These are phyloP conservation scores for Leptoclinus maculatus DNA, from an alignment of 2,797 vertebrate genomes.

Conservation along the genomic window DNA sequence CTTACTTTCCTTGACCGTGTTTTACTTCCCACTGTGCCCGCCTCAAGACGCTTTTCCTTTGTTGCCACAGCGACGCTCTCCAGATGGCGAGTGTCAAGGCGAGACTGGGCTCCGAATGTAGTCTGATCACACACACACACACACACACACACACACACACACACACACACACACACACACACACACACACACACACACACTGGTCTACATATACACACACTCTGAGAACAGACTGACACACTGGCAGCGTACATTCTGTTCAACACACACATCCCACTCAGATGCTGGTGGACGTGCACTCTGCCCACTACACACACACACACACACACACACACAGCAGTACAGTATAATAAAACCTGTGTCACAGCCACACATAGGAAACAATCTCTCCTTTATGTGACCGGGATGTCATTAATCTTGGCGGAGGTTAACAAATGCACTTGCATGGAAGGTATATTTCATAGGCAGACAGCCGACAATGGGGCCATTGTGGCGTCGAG, in stretches of 20 bases:
- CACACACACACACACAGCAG: slow-evolving; percentile 35
- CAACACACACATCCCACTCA: slow-evolving; percentile 55
- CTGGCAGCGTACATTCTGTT: slow-evolving; percentile 57
- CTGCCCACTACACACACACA: slow-evolving; percentile 20
- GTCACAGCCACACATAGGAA: slow-evolving; percentile 76
- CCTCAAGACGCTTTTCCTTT: slow-evolving; percentile 71
- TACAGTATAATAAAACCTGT: slow-evolving; percentile 71
- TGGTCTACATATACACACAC: slow-evolving; percentile 28
- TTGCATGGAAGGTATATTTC: slow-evolving; percentile 82
- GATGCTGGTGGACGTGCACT: slow-evolving; percentile 39
- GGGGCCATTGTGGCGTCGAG: slow-evolving; percentile 75
- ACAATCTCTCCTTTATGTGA: slow-evolving; percentile 80
- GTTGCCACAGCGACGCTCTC: slow-evolving; percentile 75
- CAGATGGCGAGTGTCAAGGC: slow-evolving; percentile 78
- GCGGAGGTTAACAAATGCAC: slow-evolving; percentile 82
- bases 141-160: slow-evolving; percentile 37
- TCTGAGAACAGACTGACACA: slow-evolving; percentile 47
- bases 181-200: slow-evolving; percentile 28
- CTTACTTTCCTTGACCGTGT: slow-evolving; percentile 37
- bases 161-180: slow-evolving; percentile 21
- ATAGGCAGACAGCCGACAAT: slow-evolving; percentile 76
- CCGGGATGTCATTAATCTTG: slow-evolving; percentile 80
- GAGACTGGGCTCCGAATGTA: slow-evolving; percentile 52
- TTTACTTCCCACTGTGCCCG: slow-evolving; percentile 53
- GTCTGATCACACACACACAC: slow-evolving; percentile 43